Evolutionary conservation across 1,140 invertebrate species (phyloP).

Genomic region (Lethrus apterus): DNA sequence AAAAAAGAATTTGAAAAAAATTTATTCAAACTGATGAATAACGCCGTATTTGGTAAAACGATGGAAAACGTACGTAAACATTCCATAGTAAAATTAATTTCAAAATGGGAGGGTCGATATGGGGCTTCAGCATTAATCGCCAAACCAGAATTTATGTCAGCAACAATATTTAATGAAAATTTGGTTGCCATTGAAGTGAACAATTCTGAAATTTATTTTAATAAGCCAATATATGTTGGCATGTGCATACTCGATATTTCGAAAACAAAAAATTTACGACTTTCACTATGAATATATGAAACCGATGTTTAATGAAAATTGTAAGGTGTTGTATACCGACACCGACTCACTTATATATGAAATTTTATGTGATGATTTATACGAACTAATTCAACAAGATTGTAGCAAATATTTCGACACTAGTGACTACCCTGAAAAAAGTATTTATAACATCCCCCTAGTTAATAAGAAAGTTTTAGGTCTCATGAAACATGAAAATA

Average conservation of each 20-base stretch:
- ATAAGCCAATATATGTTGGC: conserved; percentile 24
- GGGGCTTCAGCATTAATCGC: conserved; percentile 20
- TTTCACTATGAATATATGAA: conserved; percentile 25
- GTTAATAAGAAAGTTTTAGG: conserved; percentile 45
- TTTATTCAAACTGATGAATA: conserved; percentile 13
- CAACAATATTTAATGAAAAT: conserved; percentile 22
- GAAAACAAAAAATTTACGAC: conserved; percentile 17
- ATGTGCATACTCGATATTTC: conserved; percentile 19
- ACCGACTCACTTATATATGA: conserved; percentile 31
- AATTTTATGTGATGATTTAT: conserved; percentile 23
- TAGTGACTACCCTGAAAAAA: conserved; percentile 30
- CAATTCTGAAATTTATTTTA: conserved; percentile 16
- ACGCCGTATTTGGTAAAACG: conserved; percentile 13
- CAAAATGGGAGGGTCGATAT: conserved; percentile 18
- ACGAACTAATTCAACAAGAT: conserved; percentile 20
- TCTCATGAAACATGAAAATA: conserved; percentile 46
- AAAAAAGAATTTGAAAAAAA: conserved; percentile 41
- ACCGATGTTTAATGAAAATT: conserved; percentile 17
- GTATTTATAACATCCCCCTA: conserved; percentile 28
- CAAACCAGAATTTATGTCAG: conserved; percentile 24
- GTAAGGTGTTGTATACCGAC: conserved; percentile 31
- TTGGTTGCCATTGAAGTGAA: conserved; percentile 24
- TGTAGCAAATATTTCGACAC: conserved; percentile 35
- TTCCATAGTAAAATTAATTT: conserved; percentile 22
- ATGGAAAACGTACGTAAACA: conserved; percentile 21